A percentile compares a stretch with the other conserved stretches of the same genome.
phyloP scores from a whole-genome alignment of 2,888 invertebrate genomes.

The Meteorus colon region DNA sequence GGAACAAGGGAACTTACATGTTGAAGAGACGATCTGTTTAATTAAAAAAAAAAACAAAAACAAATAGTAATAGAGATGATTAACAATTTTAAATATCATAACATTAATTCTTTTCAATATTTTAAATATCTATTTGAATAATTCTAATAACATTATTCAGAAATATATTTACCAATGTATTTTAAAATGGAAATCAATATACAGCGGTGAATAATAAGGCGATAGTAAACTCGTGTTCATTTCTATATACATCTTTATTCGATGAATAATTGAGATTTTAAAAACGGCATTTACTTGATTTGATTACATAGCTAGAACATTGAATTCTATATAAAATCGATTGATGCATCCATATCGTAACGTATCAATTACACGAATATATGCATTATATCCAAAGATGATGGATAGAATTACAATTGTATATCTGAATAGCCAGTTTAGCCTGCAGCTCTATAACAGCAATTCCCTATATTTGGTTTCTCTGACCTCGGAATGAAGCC shows the following conservation, averaged over 20 bases:
- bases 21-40: slow-evolving; percentile 5
- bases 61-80: neutral
- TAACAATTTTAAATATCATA: neutral
- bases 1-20: slow-evolving; percentile 2
- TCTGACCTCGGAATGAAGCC: slow-evolving; percentile 35
- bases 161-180: too few species aligned
- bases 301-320: neutral
- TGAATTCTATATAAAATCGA: neutral
- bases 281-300: too few species aligned
- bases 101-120: neutral
- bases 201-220: too few species aligned
- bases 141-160: neutral
- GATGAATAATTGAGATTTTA: too few species aligned
- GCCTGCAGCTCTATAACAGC: slow-evolving; percentile 31
- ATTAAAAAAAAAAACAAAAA: slow-evolving; percentile 2
- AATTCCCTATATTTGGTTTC: slow-evolving; percentile 37
- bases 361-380: slow-evolving; percentile 30
- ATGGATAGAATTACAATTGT: slow-evolving; percentile 38
- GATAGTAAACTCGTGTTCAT: too few species aligned
- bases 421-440: slow-evolving; percentile 35
- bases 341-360: neutral
- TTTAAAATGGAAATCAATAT: too few species aligned
- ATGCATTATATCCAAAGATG: slow-evolving; percentile 34
- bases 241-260: too few species aligned
- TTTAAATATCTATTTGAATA: neutral